Evolutionary conservation across 2,797 vertebrate species (phyloP), one percentile per base, ranked within the genome.

Genomic region (Scyliorhinus canicula): DNA sequence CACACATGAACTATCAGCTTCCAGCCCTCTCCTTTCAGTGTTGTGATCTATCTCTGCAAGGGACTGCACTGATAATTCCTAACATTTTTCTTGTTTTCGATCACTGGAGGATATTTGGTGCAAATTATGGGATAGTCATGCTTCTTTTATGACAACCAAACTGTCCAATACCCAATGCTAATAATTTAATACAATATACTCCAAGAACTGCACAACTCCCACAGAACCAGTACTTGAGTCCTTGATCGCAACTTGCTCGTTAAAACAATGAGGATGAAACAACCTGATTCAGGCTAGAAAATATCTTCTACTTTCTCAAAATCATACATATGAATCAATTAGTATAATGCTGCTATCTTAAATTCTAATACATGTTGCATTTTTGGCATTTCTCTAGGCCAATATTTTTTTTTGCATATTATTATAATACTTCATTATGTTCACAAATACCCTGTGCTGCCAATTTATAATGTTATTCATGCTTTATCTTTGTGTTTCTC

Each of bases 121-220:
- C 57, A 91, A 91, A 91, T 91, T 63, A 91, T n/a, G 60, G 21
- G n/a, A n/a, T 65, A 26, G 57, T 91, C 88, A 91, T 91, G 57
- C 60, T 91, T 91, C 88, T 65, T 91, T 65, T 91, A 65, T 91
- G 88, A 91, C 88, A 91, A 91, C 88, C 65, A 47, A 91, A 65
- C 88, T 44, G 40, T 65, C 26, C 57, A 44, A 63, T 65, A 63
- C n/a, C 88, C 88, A 91, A 91, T 65, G 57, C 88, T 91, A 91
- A 91, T 91, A 91, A 91, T 40, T 44, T 91, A 91, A 65, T 91
- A 65, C n/a, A 91, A 91, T 26, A 65, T 4, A 63, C n/a, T 12
- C 40, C 60, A 91, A 63, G 21, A 40, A 44, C 88, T 91, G 88
- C 5, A 40, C 60, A 91, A 63, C 44, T 60, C 88, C n/a, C n/a